Base-by-base conservation (phyloP, 2,888 invertebrate species). In the Troilus luridus region DNA sequence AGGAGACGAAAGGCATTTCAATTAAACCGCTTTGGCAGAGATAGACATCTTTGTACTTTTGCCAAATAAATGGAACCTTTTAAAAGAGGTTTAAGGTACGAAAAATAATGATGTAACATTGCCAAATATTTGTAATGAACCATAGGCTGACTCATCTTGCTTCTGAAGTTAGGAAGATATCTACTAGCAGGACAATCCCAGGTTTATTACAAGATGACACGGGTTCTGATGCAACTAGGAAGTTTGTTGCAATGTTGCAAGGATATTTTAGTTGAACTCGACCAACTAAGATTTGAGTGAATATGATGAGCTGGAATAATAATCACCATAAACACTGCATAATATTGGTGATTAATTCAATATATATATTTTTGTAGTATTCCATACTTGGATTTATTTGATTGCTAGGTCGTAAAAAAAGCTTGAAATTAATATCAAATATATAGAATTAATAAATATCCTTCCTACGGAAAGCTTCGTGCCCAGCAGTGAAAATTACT, bases 51-150 rank as follows among this genome's bases (percentile, higher is more conserved):
- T 77, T 77, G 72, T 77, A 41, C 72, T 19, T 19, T 5, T 77
- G 72, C 72, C 72, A 77, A n/a, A 77, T 77, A 77, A 41, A 77
- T 19, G 41, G 41, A 77, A 27, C 9, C 27, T 77, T 77, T 77
- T 41, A 77, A 77, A 77, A 77, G 72, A 77, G 10, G 27, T 77
- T 77, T 17, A 27, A 77, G 17, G 27, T 41, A 9, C 41, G 41
- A 41, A 62, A 60, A 77, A 77, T 41, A 77, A 41, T 8, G 72
- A 77, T 77, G 72, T 17, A 41, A 14, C 17, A 77, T 77, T 77
- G 72, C 72, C 72, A 77, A 41, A 77, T 77, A 27, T 41, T 77
- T 27, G n/a, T 77, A 77, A 77, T 77, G 14, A 41, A 7, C 7
- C 67, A 27, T 24, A 24, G 10, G 24, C 11, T 14, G 41, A 17